phyloP scores from a whole-genome alignment of 2,113 vertebrate genomes.

The Capra hircus region DNA sequence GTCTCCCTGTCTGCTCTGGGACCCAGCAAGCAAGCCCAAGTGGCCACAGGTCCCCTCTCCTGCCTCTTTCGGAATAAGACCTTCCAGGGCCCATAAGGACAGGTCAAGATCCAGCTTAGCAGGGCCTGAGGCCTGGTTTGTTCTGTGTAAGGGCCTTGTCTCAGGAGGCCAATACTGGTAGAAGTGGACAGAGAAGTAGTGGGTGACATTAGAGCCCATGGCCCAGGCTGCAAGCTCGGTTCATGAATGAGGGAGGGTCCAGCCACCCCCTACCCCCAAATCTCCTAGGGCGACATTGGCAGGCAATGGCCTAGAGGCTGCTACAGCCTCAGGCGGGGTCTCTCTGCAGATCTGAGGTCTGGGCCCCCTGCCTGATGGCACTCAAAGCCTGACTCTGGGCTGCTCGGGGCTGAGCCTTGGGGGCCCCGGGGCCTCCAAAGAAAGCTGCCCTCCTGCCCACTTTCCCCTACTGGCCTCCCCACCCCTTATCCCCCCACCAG shows the following conservation, averaged over 20 bases:
- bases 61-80: too few species aligned
- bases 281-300: not conserved
- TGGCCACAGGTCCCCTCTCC: accelerated
- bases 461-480: not conserved
- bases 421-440: not conserved
- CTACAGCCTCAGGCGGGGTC: accelerated
- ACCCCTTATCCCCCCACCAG: not conserved
- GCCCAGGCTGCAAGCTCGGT: accelerated
- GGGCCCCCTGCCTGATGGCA: accelerated
- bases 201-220: accelerated
- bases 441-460: not conserved
- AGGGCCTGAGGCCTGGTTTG: not conserved
- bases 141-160: not conserved
- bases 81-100: not conserved
- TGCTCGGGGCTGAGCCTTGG: not conserved
- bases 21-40: not conserved
- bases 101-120: not conserved
- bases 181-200: accelerated
- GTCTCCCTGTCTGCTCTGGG: accelerated
- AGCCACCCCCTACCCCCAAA: accelerated
- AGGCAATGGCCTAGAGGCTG: not conserved
- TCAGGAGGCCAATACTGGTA: not conserved
- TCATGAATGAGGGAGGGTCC: accelerated
- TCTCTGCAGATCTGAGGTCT: not conserved
- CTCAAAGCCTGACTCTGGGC: not conserved